Evolutionary conservation across 2,797 vertebrate species (phyloP), one percentile per base, ranked within the genome.

Genomic region (Cuculus canorus): DNA sequence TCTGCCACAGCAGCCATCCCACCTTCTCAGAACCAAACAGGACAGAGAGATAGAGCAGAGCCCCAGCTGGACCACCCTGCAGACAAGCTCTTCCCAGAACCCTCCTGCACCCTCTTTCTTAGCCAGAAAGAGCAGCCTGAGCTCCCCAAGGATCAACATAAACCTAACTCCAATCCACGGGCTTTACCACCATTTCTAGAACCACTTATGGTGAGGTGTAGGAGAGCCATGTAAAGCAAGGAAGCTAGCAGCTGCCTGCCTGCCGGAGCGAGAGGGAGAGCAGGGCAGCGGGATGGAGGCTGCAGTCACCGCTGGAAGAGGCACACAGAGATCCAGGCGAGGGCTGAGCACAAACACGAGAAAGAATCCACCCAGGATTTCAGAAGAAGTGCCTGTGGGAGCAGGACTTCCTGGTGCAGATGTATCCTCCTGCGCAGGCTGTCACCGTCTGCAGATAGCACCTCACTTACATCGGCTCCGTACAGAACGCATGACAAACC

Each of bases 391-490:
- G 27, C 27, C 59, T 0, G 0, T 50, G 50, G 53, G 53, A 81
- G 27, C 41, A 65, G 82, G 50, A 48, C 32, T 64, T 69, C 57
- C 45, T 52, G 61, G 17, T 71, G 53, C 13, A 1, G 59, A 39
- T 86, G 33, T 16, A 27, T 82, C 32, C n/a, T 82, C 56, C 82
- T 47, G 43, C 3, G 1, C 24, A 60, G 85, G 37, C 80, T 86
- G 82, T 50, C 66, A 35, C 69, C 43, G 8, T 33, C 61, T 90
- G 65, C 5, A 5, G 68, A 23, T 5, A 82, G 68, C 72, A 86
- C 54, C 69, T 91, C 63, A 16, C 50, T 91, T 87, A 68, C 33
- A 69, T 70, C 57, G 21, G 41, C 82, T 84, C 88, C 70, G 66
- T 94, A 45, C 63, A 73, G 52, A 93, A 88, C 8, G 33, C 33